Evolutionary conservation across 2,888 invertebrate genomes (phyloP).

Genomic region (Apeira syringaria): DNA sequence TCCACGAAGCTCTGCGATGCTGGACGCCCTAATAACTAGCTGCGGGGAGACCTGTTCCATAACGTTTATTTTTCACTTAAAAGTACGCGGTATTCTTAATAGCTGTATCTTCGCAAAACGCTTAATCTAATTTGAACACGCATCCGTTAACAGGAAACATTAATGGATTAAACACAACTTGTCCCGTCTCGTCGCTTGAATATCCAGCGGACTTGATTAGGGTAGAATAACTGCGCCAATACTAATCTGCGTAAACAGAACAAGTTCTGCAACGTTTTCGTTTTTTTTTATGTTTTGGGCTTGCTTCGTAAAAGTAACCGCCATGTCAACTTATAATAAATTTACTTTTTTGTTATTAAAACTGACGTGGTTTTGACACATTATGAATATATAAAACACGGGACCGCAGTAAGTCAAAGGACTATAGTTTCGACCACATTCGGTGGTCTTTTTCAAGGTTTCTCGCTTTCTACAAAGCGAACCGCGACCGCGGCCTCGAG

Average conservation of each 20-base stretch:
- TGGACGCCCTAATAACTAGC: constrained; percentile 45
- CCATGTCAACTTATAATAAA: too few relatives aligned
- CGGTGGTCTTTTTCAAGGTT: too few relatives aligned
- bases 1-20: constrained; percentile 44
- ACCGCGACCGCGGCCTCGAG: too few relatives aligned
- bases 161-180: constrained; percentile 43
- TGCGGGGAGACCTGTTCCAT: constrained; percentile 43
- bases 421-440: too few relatives aligned
- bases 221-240: constrained; percentile 1
- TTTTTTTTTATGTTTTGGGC: too few relatives aligned
- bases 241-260: constrained; percentile 1
- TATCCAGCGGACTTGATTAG: too few relatives aligned
- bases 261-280: neutral
- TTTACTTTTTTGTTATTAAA: too few relatives aligned
- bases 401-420: too few relatives aligned
- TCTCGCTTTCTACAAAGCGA: too few relatives aligned
- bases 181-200: neutral
- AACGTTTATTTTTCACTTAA: constrained; percentile 46
- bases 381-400: too few relatives aligned
- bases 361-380: too few relatives aligned
- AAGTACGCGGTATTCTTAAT: constrained; percentile 35
- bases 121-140: constrained; percentile 48
- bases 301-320: too few relatives aligned
- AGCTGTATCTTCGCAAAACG: constrained; percentile 39
- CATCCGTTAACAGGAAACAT: constrained; percentile 46